Base-by-base conservation (phyloP, 2,113 vertebrate genomes). In the Ciconia maguari region DNA sequence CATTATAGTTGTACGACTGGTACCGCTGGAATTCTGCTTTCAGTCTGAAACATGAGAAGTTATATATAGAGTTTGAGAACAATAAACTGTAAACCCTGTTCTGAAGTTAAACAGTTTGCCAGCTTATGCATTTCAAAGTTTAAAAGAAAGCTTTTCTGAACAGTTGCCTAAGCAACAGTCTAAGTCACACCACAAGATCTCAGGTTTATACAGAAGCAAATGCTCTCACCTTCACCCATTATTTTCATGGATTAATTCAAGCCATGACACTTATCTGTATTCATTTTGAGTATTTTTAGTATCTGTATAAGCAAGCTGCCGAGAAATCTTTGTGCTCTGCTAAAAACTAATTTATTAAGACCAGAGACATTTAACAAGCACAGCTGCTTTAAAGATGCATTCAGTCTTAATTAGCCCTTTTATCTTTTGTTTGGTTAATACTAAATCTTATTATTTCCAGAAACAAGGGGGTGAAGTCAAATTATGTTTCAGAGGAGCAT, bases 21-120 rank as follows among this genome's bases (percentile, higher is more conserved):
- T 95, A 97, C 74, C 95, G 87, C 75, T 91, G n/a, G 98, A 98
- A 97, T 97, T 98, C 97, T 62, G 98, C 96, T 96, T 98, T 98
- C 94, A 98, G 97, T 92, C 99, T 99, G 92, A 98, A 97, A 98
- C 96, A 88, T 17, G 97, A 97, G 10, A 92, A 61, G 61, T 90
- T 70, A 58, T 0, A 87, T 1, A 82, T 15, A 82, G 36, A 82
- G 36, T 30, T 78, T 72, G 22, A 93, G 27, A 76, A 48, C 41
- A 68, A 11, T 7, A 3, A 71, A 44, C 42, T 16, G 6, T 41
- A 83, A 95, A 79, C 3, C 9, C 26, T 49, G 4, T 26, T 34
- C 9, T 68, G 32, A 83, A 94, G 32, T 55, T 71, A 34, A 80
- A 66, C 49, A 41, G 16, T 26, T 78, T 68, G 32, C 26, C 27